phyloP scores from a whole-genome alignment of 2,797 vertebrate genomes.

The Zalophus californianus region DNA sequence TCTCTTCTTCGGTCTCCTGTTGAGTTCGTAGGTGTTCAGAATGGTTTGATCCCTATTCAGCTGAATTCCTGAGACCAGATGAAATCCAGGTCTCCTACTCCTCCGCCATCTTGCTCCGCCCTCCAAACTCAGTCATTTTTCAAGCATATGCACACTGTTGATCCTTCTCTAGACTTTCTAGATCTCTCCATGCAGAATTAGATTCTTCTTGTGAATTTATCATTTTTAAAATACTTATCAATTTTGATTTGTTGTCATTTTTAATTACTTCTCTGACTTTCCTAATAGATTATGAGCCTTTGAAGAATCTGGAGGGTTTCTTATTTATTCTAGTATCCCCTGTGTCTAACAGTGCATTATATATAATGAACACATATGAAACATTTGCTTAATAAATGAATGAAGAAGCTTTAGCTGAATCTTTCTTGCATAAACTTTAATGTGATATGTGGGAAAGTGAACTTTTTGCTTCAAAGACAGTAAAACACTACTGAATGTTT shows the following conservation, averaged over 20 bases:
- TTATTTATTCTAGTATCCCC: background rate
- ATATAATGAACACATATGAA: background rate
- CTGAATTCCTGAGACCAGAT: no score
- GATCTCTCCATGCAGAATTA: background rate
- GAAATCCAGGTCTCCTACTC: no score
- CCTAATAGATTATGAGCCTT: background rate
- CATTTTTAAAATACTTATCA: constrained; percentile 21
- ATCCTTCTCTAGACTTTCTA: constrained; percentile 7
- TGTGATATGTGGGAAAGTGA: constrained; percentile 1
- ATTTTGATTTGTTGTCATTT: constrained; percentile 54
- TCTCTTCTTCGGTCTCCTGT: no score
- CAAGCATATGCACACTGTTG: background rate
- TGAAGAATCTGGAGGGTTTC: background rate
- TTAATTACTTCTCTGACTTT: constrained; percentile 9
- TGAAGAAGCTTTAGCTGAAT: background rate
- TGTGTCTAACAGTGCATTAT: background rate
- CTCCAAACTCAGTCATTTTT: background rate
- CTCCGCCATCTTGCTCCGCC: no score
- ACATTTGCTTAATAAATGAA: constrained; percentile 14
- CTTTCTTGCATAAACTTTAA: background rate
- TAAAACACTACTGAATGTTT: background rate
- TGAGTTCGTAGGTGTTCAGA: no score
- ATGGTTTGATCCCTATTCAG: no score
- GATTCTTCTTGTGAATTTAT: background rate
- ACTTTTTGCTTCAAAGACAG: background rate